phyloP scores from a whole-genome alignment of 2,888 invertebrate species.

The Drosophila glabriapex region DNA sequence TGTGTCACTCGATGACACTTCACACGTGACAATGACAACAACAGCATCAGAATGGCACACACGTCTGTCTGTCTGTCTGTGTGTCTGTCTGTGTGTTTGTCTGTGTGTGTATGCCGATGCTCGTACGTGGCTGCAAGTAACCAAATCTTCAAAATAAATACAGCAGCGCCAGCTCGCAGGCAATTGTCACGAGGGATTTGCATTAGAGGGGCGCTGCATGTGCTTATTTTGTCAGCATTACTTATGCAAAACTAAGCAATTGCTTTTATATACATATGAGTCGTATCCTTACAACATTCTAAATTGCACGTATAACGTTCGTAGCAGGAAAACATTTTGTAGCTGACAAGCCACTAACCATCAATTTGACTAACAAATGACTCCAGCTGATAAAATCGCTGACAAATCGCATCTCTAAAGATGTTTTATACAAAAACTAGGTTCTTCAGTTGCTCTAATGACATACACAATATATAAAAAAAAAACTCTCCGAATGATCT shows the following conservation, averaged over 20 bases:
- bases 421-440: neutral
- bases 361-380: neutral
- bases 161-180: conserved; percentile 27
- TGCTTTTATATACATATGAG: conserved; percentile 21
- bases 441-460: neutral
- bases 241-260: conserved; percentile 60
- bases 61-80: neutral
- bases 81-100: neutral
- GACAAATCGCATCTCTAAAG: neutral
- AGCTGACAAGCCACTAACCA: conserved; percentile 3
- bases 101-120: neutral
- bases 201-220: conserved; percentile 63
- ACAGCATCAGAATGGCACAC: conserved; percentile 48
- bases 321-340: neutral
- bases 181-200: conserved; percentile 62
- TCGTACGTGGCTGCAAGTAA: conserved; percentile 53
- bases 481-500: neutral
- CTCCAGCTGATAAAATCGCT: neutral
- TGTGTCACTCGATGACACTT: conserved; percentile 77
- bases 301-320: conserved; percentile 3
- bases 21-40: conserved; percentile 80
- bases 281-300: conserved; percentile 12
- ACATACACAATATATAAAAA: neutral
- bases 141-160: conserved; percentile 76
- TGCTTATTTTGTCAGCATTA: conserved; percentile 51